Conservation (phyloP, 1,140 invertebrate species). For the Sycobia sp. region DNA sequence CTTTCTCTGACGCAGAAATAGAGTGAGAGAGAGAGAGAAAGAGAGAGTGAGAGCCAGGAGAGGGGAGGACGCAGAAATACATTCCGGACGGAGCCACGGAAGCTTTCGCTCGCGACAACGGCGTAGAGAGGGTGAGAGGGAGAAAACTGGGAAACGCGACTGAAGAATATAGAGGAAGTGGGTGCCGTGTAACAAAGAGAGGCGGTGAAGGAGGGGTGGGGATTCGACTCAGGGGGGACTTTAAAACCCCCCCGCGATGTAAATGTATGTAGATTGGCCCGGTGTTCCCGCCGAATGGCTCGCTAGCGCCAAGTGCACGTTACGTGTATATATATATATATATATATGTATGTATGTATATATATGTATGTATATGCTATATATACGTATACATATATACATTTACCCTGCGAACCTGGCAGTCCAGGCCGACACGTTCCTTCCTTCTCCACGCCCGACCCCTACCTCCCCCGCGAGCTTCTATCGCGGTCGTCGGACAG, state of each 20-base stretch:
- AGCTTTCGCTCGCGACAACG: too few relatives aligned
- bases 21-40: constrained; percentile 2
- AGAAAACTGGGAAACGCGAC: not conserved
- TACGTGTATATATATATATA: not conserved
- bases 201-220: constrained; percentile 11
- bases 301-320: not conserved
- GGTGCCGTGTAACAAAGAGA: constrained; percentile 1
- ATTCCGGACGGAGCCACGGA: not conserved
- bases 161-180: constrained; percentile 7
- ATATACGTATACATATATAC: too few relatives aligned
- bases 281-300: constrained; percentile 19
- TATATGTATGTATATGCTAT: too few relatives aligned
- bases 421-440: too few relatives aligned
- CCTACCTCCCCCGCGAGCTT: not conserved
- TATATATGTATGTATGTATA: constrained; percentile 6
- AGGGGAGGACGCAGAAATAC: constrained; percentile 5
- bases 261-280: constrained; percentile 33
- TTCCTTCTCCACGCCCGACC: constrained; percentile 10
- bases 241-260: constrained; percentile 29
- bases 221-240: not conserved
- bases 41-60: too few relatives aligned
- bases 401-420: too few relatives aligned
- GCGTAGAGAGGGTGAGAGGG: not conserved
- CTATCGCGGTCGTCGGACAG: too few relatives aligned
- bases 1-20: constrained; percentile 7